Percentiles rank a stretch among this genome's conserved stretches.
phyloP scores from a whole-genome alignment of 2,888 invertebrate species.

The Euplagia quadripunctaria region DNA sequence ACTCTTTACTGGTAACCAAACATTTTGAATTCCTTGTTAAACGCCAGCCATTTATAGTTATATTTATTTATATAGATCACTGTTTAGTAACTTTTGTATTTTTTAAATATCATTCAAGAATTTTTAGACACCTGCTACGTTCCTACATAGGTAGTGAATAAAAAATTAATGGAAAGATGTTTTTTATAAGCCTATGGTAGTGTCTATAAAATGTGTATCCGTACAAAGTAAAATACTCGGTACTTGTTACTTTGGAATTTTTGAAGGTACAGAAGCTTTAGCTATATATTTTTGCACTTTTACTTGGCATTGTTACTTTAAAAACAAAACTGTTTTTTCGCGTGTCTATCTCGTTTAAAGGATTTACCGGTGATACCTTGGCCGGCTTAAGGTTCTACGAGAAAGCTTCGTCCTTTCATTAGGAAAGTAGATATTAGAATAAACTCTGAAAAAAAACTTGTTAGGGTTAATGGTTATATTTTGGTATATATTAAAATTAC shows the following conservation, averaged over 20 bases:
- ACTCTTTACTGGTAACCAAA: too few relatives aligned
- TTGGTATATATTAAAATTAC: slow-evolving; percentile 10
- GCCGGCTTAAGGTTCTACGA: slow-evolving; percentile 23
- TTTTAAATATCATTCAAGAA: not conserved
- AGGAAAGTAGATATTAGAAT: slow-evolving; percentile 12
- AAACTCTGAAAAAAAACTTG: slow-evolving; percentile 4
- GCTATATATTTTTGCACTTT: slow-evolving; percentile 59
- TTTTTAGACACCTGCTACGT: not conserved
- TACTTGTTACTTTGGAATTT: slow-evolving; percentile 65
- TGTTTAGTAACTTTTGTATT: too few relatives aligned
- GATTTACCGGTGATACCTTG: slow-evolving; percentile 34
- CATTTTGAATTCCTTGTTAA: too few relatives aligned
- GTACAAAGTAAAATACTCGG: slow-evolving; percentile 61
- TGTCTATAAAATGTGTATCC: slow-evolving; percentile 36
- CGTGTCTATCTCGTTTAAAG: slow-evolving; percentile 42
- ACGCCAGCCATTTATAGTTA: too few relatives aligned
- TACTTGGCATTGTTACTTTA: slow-evolving; percentile 61
- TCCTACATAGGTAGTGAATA: not conserved
- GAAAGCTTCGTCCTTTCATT: slow-evolving; percentile 15
- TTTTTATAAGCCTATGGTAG: slow-evolving; percentile 45
- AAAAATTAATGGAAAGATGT: not conserved
- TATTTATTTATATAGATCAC: too few relatives aligned
- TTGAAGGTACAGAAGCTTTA: slow-evolving; percentile 54
- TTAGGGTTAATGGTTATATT: slow-evolving; percentile 12
- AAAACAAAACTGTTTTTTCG: slow-evolving; percentile 55